Evolutionary conservation across 2,888 invertebrate species (phyloP), one percentile per base, ranked within the genome.

Genomic region (Clusia tigrina): DNA sequence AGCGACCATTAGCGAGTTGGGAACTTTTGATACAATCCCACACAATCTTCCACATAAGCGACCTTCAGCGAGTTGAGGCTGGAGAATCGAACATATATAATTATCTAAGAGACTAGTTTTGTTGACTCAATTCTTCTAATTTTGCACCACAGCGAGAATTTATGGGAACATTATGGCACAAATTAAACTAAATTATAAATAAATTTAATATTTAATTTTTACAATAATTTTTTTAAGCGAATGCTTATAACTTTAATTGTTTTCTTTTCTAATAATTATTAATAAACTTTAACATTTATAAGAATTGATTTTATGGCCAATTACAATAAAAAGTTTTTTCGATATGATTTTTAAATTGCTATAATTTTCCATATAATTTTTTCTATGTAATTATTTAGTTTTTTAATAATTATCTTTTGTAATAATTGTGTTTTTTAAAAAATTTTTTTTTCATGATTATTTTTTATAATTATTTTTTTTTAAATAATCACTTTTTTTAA

Each of bases 341-440:
- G 74, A 74, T 74, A 74, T 74, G 74, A 70, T 74, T 75, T 73
- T 71, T 58, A 68, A 64, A 68, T 67, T 74, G 73, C 74, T 69
- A 64, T 62, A 17, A 20, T 58, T 42, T 18, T 48, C 42, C 18
- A 6, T 48, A 17, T 46, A 32, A 32, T 32, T 59, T 57, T 37
- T 55, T 52, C 52, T 57, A 62, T 63, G 63, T 26, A 18, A 42
- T 64, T 58, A 46, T 37, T 60, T 15, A 12, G 22, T 22, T 23
- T 12, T 46, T 56, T 24, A 5, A 32, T 32, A 32, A 42, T 52
- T 52, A 22, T n/a, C 9, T 25, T 32, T 51, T 17, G 2, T 12
- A n/a, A n/a, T n/a, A n/a, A n/a, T 23, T 53, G 53, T 59, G 17
- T 52, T 59, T 22, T 10, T 58, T 58, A 22, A 37, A 42, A n/a